Conservation (phyloP, 2,113 vertebrate genomes). For the Mesoclemmys tuberculata region DNA sequence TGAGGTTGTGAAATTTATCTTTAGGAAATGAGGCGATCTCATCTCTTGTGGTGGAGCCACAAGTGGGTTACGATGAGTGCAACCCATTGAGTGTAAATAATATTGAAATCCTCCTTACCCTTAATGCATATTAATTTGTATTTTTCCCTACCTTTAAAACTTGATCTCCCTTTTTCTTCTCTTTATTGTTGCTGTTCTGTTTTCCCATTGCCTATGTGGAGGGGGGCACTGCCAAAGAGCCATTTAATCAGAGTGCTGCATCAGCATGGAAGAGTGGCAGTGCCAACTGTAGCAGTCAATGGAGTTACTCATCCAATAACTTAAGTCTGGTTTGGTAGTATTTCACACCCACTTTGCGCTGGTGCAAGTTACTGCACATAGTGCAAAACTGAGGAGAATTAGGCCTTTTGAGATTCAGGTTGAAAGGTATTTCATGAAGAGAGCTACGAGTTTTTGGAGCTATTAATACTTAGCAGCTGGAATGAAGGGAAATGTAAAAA, state of each 20-base stretch:
- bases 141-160: not conserved
- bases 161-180: not conserved
- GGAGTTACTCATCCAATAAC: not conserved
- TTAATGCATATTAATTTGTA: not conserved
- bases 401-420: not conserved
- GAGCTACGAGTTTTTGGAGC: not conserved
- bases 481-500: not conserved
- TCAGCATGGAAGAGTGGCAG: not conserved
- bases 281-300: not conserved
- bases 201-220: not conserved
- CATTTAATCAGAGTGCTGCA: not conserved
- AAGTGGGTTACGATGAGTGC: not conserved
- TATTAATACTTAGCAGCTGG: not conserved
- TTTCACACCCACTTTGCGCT: not conserved
- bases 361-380: not conserved
- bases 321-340: not conserved
- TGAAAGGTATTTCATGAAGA: not conserved
- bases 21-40: not conserved
- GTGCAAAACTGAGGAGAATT: not conserved
- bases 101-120: not conserved
- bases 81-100: not conserved
- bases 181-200: not conserved
- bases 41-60: not conserved
- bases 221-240: not conserved
- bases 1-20: not conserved